phyloP scores from a whole-genome alignment of 2,797 vertebrate species.

The Sphenodon punctatus region DNA sequence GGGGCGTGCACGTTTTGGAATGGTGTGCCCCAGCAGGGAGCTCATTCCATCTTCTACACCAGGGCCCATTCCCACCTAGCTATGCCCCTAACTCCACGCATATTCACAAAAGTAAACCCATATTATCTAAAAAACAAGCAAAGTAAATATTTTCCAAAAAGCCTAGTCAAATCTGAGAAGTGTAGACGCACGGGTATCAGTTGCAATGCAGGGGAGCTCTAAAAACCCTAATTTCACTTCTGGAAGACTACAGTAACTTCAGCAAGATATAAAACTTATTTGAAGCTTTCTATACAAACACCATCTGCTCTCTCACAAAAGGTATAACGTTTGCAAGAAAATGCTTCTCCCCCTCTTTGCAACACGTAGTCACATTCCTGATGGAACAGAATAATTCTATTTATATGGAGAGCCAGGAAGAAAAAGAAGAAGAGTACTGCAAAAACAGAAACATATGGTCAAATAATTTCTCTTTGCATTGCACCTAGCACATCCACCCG shows the following conservation, averaged over 20 bases:
- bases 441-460: constrained; percentile 66
- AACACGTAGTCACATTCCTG: not conserved
- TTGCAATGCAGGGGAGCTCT: not conserved
- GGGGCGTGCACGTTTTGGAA: no score
- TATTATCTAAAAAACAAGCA: not conserved
- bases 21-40: no score
- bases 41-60: no score
- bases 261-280: constrained; percentile 26
- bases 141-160: not conserved
- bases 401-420: constrained; percentile 40
- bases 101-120: no score
- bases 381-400: constrained; percentile 33
- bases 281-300: constrained; percentile 44
- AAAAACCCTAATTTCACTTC: not conserved
- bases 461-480: constrained; percentile 53
- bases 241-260: constrained; percentile 30
- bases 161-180: not conserved
- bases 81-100: no score
- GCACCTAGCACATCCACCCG: constrained; percentile 46
- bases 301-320: constrained; percentile 60
- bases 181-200: not conserved
- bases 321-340: constrained; percentile 41
- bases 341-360: constrained; percentile 3
- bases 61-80: no score
- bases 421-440: constrained; percentile 38